phyloP scores from a whole-genome alignment of 1,140 invertebrate species.

The Aphidius gifuensis region DNA sequence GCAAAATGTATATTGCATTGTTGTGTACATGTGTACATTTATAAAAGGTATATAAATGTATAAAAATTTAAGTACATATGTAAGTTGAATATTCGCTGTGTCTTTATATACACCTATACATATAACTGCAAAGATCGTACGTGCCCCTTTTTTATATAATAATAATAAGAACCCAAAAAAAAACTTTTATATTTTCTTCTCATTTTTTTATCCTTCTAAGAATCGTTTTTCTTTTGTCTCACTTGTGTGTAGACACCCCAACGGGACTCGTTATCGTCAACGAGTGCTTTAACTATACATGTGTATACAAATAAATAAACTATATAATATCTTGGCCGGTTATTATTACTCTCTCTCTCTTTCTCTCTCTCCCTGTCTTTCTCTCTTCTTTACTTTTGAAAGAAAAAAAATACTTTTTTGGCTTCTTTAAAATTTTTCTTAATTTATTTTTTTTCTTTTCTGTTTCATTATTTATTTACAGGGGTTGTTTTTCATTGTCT shows the following conservation, averaged over 20 bases:
- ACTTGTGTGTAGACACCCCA: neutral
- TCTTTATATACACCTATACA: neutral
- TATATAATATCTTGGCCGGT: too few species aligned
- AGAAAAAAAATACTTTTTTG: too few species aligned
- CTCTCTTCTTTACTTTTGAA: too few species aligned
- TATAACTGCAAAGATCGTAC: neutral
- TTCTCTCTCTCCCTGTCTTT: too few species aligned
- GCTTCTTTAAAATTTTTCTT: too few species aligned
- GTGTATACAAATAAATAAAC: too few species aligned
- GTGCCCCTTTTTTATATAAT: neutral
- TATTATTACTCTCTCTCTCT: too few species aligned
- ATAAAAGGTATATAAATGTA: neutral
- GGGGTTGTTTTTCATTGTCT: too few species aligned
- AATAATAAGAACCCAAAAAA: neutral
- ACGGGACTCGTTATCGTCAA: constrained; percentile 10
- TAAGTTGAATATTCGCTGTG: neutral
- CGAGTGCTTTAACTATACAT: neutral
- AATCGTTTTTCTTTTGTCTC: constrained; percentile 2
- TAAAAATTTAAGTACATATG: neutral
- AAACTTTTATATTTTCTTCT: neutral
- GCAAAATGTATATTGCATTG: neutral
- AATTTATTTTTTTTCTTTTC: too few species aligned
- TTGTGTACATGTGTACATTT: too few species aligned
- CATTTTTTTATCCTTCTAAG: neutral
- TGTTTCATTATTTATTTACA: too few species aligned